A percentile compares a stretch with the other conserved stretches of the same genome.
Conservation (phyloP, 1,140 invertebrate genomes). For the Belonocnema kinseyi region DNA sequence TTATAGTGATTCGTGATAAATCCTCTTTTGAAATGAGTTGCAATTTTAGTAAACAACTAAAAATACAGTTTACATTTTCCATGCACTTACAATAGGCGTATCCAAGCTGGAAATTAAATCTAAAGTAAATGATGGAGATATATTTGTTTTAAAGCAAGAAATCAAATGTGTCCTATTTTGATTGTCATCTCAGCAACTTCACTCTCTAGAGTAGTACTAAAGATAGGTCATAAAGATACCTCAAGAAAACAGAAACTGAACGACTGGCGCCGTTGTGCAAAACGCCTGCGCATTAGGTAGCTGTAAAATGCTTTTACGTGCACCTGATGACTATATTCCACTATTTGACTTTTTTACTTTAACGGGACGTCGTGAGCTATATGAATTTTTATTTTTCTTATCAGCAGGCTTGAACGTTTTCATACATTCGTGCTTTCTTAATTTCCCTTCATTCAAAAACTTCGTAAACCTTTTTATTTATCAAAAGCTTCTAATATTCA, state of each 20-base stretch:
- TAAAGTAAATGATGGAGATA: neutral
- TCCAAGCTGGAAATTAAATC: too few relatives aligned
- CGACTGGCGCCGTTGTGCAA: conserved; percentile 10
- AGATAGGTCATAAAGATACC: conserved; percentile 18
- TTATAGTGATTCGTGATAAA: neutral
- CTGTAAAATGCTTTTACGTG: conserved; percentile 10
- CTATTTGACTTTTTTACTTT: neutral
- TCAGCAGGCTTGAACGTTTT: neutral
- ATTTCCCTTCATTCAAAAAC: too few relatives aligned
- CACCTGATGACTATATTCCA: conserved; percentile 21
- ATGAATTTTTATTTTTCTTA: neutral
- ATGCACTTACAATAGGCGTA: too few relatives aligned
- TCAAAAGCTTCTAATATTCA: too few relatives aligned
- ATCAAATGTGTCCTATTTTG: neutral
- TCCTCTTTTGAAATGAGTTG: neutral
- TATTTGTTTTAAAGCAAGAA: neutral
- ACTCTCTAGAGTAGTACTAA: neutral
- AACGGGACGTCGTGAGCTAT: neutral
- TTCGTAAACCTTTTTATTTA: too few relatives aligned
- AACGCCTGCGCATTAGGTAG: conserved; percentile 12
- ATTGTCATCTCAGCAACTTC: conserved; percentile 7
- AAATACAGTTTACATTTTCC: too few relatives aligned
- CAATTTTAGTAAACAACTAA: neutral
- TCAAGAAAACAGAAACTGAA: conserved; percentile 28
- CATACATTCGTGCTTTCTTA: too few relatives aligned